A percentile compares a stretch with the other conserved stretches of the same genome.
Conservation (phyloP, 2,113 vertebrate genomes). For the Rhinolophus sinicus region DNA sequence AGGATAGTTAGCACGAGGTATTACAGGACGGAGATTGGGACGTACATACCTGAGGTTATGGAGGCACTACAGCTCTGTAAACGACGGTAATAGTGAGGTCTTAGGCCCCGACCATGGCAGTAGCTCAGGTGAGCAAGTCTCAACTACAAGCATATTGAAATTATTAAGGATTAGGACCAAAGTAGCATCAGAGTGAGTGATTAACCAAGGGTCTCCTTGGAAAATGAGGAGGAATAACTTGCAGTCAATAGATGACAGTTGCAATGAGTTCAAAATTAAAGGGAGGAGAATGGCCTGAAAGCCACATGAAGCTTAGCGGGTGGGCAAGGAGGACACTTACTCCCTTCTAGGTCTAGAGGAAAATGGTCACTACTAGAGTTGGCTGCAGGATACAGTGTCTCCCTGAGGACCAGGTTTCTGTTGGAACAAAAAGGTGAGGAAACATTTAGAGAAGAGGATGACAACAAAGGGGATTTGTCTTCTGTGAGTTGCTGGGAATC, state of each 20-base stretch:
- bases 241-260: neutral
- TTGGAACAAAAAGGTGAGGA: neutral
- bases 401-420: neutral
- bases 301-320: neutral
- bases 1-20: neutral
- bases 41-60: neutral
- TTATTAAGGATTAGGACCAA: neutral
- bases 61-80: neutral
- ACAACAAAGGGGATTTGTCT: neutral
- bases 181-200: neutral
- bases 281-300: neutral
- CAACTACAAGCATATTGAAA: neutral
- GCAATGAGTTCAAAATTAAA: neutral
- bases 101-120: neutral
- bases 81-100: neutral
- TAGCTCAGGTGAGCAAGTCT: neutral
- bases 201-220: neutral
- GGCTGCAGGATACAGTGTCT: neutral
- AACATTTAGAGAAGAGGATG: neutral
- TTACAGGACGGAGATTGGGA: neutral
- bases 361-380: neutral
- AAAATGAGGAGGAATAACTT: neutral
- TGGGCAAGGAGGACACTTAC: neutral
- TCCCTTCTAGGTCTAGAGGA: too few species aligned
- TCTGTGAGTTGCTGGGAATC: neutral